phyloP scores from a whole-genome alignment of 2,888 invertebrate genomes.

The Conomelus anceps region DNA sequence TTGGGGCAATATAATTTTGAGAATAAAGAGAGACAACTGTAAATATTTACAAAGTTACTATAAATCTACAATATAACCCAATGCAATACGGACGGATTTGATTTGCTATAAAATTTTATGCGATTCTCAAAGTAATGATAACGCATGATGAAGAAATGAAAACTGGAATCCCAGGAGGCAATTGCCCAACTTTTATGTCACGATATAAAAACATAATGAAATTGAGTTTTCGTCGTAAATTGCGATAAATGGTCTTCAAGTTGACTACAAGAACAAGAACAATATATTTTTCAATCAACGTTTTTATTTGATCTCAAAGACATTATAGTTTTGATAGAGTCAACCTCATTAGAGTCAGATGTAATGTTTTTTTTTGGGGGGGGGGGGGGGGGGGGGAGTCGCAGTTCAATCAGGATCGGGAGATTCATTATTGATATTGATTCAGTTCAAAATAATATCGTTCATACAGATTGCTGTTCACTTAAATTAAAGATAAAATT shows the following conservation, averaged over 20 bases:
- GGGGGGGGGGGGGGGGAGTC: no score
- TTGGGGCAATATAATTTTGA: not conserved
- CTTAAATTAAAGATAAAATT: no score
- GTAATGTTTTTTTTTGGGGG: no score
- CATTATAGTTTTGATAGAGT: not conserved
- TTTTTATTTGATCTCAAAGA: not conserved
- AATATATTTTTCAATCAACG: not conserved
- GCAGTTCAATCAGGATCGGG: not conserved
- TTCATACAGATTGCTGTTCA: no score
- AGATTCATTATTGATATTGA: no score
- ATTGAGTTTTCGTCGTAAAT: not conserved
- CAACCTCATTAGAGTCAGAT: no score
- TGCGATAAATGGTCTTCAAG: not conserved
- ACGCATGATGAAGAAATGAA: not conserved
- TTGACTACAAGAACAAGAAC: not conserved
- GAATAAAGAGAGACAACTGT: not conserved
- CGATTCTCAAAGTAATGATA: not conserved
- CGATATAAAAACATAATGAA: not conserved
- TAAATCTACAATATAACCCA: not conserved
- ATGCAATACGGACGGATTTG: not conserved
- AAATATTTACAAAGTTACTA: not conserved
- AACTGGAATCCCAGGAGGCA: not conserved
- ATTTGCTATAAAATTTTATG: not conserved
- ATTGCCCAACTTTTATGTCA: not conserved
- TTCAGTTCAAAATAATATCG: no score